Conservation (phyloP, 92 coral and sea anemone genomes). For the Palythoa heliodiscus region DNA sequence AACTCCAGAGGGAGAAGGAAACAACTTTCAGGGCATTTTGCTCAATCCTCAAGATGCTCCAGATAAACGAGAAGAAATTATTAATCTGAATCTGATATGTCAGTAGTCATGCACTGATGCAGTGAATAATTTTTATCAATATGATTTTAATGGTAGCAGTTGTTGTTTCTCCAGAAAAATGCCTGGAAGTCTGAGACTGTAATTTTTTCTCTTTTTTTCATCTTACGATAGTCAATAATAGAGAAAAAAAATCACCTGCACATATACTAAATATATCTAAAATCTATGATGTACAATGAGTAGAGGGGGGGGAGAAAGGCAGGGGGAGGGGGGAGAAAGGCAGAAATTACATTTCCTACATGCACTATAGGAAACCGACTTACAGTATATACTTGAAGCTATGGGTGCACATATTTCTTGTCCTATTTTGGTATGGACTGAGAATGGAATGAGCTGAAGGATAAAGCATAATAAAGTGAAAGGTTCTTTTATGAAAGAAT, state of each 20-base stretch:
- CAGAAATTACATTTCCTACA: slow-evolving; percentile 3
- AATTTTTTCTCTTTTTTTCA: not conserved
- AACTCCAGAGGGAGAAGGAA: slow-evolving; percentile 18
- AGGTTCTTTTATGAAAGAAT: no score
- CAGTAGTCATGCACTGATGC: not conserved
- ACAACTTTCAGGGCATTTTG: slow-evolving; percentile 5
- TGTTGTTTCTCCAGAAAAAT: not conserved
- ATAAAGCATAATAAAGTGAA: no score
- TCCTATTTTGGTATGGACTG: no score
- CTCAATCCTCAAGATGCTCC: not conserved
- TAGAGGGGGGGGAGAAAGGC: not conserved
- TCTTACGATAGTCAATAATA: not conserved
- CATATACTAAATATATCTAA: slow-evolving; percentile 3
- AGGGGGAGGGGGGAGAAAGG: not conserved
- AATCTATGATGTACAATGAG: not conserved
- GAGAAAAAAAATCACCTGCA: not conserved
- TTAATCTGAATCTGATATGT: not conserved
- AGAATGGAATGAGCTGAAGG: no score
- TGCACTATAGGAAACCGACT: not conserved
- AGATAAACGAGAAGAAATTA: slow-evolving; percentile 4
- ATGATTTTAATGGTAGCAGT: not conserved
- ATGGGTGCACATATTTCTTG: no score
- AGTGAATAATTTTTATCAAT: not conserved
- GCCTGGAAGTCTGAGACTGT: not conserved
- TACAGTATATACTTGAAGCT: no score